Percentiles rank a stretch among this genome's conserved stretches.
Evolutionary conservation across 2,888 invertebrate species (phyloP).

Genomic region (Rotaria magnacalcarata): DNA sequence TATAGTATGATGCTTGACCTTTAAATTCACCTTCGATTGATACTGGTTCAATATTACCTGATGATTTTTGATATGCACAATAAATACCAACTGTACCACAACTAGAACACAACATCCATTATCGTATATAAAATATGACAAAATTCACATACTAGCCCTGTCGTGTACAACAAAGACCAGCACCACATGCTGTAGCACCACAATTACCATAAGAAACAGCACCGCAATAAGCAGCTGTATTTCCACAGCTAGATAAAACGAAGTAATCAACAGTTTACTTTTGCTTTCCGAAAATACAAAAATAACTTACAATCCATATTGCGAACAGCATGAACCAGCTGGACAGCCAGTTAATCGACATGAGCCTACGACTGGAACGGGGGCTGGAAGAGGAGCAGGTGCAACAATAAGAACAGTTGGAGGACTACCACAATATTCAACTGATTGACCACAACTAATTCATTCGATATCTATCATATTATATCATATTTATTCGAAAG

Average conservation of each 20-base stretch:
- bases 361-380: not conserved
- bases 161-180: constrained; percentile 12
- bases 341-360: not conserved
- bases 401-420: not conserved
- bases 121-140: no score
- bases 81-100: not conserved
- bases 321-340: not conserved
- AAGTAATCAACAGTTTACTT: not conserved
- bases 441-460: not conserved
- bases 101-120: not conserved
- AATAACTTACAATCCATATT: not conserved
- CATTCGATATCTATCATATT: no score
- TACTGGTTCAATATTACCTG: not conserved
- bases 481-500: not conserved
- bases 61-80: not conserved
- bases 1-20: not conserved
- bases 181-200: constrained; percentile 8
- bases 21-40: not conserved
- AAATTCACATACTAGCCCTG: constrained; percentile 24
- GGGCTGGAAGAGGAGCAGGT: not conserved
- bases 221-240: constrained; percentile 15
- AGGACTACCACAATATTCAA: not conserved
- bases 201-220: not conserved
- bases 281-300: no score
- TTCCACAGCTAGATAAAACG: not conserved